Base-by-base conservation (phyloP, 2,888 invertebrate genomes). In the Germaria angustata region DNA sequence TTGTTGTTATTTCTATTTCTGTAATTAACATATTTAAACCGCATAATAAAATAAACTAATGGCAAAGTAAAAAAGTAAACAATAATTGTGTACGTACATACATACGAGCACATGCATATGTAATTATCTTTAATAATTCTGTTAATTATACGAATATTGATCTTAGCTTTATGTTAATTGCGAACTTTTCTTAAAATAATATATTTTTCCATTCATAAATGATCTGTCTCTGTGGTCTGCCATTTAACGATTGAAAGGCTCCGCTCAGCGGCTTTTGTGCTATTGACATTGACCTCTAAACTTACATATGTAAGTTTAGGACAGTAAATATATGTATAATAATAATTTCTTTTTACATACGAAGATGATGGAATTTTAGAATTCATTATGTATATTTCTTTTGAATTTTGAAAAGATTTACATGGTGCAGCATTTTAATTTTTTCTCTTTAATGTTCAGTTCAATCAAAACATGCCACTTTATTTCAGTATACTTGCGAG, bases 251-350 rank as follows among this genome's bases (percentile, higher is more conserved):
- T n/a, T 63, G 2, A 32, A 13, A 32, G 13, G 44, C 24, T 66
- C 9, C 13, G 36, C 15, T 44, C 17, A 9, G 17, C 22, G n/a
- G 24, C 28, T 22, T 15, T 36, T 28, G 79, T 72, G 72, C 72
- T 66, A 72, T 53, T 80, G 79, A 73, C 79, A 80, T 80, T 80
- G 79, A 80, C 66, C 79, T 80, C n/a, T 51, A 41, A 32, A 36
- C 17, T 24, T 20, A 28, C 28, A 71, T 59, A 34, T 34, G 28
- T 69, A n/a, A n/a, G n/a, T n/a, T n/a, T n/a, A n/a, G n/a, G n/a
- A n/a, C n/a, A n/a, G n/a, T n/a, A n/a, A n/a, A n/a, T n/a, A n/a
- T n/a, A n/a, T n/a, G n/a, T n/a, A n/a, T n/a, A n/a, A n/a, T n/a
- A n/a, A n/a, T n/a, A n/a, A n/a, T n/a, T n/a, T n/a, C n/a, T n/a